Conservation (phyloP, 2,113 vertebrate species). For the Bos indicus region DNA sequence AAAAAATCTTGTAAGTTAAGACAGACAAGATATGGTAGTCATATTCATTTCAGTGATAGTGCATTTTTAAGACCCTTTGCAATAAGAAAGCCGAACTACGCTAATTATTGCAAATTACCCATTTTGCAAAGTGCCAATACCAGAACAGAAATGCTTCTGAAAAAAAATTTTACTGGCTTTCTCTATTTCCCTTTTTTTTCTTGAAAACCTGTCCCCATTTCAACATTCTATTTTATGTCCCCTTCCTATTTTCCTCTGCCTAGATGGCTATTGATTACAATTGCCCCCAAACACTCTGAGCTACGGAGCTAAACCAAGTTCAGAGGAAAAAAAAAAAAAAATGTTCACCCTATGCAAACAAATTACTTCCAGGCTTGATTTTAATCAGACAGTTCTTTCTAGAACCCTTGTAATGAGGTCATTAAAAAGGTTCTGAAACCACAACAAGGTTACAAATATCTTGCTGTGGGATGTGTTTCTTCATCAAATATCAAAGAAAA, state of each 20-base stretch:
- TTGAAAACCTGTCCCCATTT: background rate
- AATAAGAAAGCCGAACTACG: background rate
- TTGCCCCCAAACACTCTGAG: background rate
- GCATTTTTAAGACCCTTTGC: background rate
- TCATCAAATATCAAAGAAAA: background rate
- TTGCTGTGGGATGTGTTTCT: background rate
- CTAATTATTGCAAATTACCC: background rate
- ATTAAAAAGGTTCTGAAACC: background rate
- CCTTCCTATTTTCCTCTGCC: background rate
- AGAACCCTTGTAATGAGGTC: background rate
- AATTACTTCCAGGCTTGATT: conserved; percentile 23
- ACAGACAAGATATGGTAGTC: background rate
- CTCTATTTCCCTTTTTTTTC: background rate
- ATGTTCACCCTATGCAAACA: background rate
- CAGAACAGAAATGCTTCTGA: background rate
- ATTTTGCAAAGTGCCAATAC: background rate
- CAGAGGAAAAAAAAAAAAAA: background rate
- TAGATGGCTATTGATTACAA: background rate
- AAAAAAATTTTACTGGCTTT: background rate
- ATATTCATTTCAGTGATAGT: background rate
- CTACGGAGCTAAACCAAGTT: background rate
- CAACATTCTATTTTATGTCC: background rate
- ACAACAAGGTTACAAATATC: background rate
- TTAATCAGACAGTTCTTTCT: conserved; percentile 13
- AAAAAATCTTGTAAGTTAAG: background rate